These are phyloP conservation scores for Vireo griseus DNA, from an alignment of 2,797 vertebrate genomes.

Conservation along the genomic window DNA sequence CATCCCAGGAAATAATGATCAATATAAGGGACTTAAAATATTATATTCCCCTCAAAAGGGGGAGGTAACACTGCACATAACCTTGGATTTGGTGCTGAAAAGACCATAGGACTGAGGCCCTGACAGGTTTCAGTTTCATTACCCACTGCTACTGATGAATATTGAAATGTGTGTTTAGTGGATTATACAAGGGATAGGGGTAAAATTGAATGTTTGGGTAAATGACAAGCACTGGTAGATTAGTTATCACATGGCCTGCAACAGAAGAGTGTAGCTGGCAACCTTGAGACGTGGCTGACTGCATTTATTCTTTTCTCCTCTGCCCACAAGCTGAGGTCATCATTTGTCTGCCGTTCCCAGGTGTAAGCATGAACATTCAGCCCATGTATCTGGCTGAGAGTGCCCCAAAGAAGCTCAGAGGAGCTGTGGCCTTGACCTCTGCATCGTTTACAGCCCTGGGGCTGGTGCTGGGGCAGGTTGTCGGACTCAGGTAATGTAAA, in stretches of 20 bases:
- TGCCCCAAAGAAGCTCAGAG: slow-evolving; percentile 85
- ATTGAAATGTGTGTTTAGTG: background rate
- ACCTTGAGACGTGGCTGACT: background rate
- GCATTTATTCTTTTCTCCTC: background rate
- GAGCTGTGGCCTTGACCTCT: slow-evolving; percentile 82
- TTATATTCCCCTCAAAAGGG: background rate
- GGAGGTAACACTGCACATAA: background rate
- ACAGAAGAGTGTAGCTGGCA: background rate
- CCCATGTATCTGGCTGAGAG: slow-evolving; percentile 94
- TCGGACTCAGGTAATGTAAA: slow-evolving; percentile 82
- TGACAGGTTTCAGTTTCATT: background rate
- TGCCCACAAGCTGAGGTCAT: background rate
- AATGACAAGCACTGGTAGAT: background rate
- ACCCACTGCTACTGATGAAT: background rate
- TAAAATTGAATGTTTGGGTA: background rate
- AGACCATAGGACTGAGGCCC: background rate
- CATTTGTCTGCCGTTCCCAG: slow-evolving; percentile 60
- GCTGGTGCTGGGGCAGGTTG: slow-evolving; percentile 84
- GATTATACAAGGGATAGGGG: background rate
- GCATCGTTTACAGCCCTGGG: slow-evolving; percentile 88
- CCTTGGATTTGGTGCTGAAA: background rate
- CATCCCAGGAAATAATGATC: background rate
- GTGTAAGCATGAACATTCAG: slow-evolving; percentile 91
- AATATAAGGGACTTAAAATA: background rate
- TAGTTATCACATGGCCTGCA: background rate